Percentiles rank a stretch among this genome's conserved stretches.
These are phyloP conservation scores for Pao palembangensis DNA, from an alignment of 2,113 vertebrate genomes.

Conservation along the genomic window DNA sequence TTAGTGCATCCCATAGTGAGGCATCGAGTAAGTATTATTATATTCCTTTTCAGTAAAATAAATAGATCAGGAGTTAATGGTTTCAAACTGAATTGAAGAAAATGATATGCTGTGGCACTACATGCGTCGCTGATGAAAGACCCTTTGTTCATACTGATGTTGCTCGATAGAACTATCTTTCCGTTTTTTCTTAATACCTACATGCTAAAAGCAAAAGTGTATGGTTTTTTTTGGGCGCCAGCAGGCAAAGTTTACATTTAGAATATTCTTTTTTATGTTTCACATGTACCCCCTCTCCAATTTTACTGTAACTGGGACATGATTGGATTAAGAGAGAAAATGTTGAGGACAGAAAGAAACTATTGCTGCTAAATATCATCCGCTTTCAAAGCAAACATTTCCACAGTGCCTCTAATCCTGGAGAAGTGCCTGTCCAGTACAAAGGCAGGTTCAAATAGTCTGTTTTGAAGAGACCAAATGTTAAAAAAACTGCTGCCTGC, in stretches of 20 bases:
- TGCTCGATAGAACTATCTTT: neutral
- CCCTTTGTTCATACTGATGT: constrained; percentile 1
- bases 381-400: constrained; percentile 48
- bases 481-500: neutral
- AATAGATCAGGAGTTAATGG: constrained; percentile 35
- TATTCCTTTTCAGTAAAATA: neutral
- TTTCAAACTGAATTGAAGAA: constrained; percentile 23
- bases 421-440: constrained; percentile 14
- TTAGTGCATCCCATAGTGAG: too few relatives aligned
- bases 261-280: constrained; percentile 23
- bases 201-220: neutral
- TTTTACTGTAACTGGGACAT: constrained; percentile 61
- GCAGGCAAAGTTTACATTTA: constrained; percentile 29
- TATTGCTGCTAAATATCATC: constrained; percentile 47
- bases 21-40: too few relatives aligned
- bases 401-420: constrained; percentile 26
- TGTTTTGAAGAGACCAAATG: constrained; percentile 1
- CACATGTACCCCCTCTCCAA: constrained; percentile 18
- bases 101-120: constrained; percentile 8
- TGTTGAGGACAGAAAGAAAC: constrained; percentile 29
- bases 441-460: constrained; percentile 10
- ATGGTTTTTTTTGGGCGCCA: neutral
- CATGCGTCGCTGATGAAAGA: constrained; percentile 5
- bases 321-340: constrained; percentile 66
- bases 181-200: constrained; percentile 8